Evolutionary conservation across 2,113 vertebrate genomes (phyloP), one percentile per base, ranked within the genome.

Genomic region (Setophaga coronata): DNA sequence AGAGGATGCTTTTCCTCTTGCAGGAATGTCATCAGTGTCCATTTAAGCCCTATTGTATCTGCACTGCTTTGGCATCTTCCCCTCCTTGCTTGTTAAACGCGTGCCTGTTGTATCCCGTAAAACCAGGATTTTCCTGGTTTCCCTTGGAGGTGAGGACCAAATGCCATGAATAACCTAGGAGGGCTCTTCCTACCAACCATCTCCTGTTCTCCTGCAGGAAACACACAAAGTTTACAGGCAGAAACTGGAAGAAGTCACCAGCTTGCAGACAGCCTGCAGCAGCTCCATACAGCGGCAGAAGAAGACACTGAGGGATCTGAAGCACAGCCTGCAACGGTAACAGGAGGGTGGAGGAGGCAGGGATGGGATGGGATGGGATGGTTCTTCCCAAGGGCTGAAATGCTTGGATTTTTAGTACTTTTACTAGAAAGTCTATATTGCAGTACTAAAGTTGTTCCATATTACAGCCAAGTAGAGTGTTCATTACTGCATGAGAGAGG

Each of bases 171-270:
- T 65, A n/a, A 62, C 38, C 29, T 18, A 18, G 36, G 47, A 66
- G 19, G 60, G 62, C 56, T 84, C 36, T 83, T 87, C 73, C 56
- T 81, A 69, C 36, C 43, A 6, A 15, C 9, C 6, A 2, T 72
- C 45, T 92, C 56, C 47, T 53, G n/a, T 79, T n/a, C 6, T 66
- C 76, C 61, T 60, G 18, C 79, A 99, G 99, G 99, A 99, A 97
- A 99, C 98, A 1, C 99, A 99, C 97, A 99, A 99, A 97, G 93
- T 99, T 50, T 99, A 99, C 97, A 97, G 97, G 89, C 99, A 99
- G 90, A 99, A 99, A 91, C 97, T 99, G 18, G 99, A 99, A 89
- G 99, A 99, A 91, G 98, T 99, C 85, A 99, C 98, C 3, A 98
- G 95, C 23, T 98, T 99, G 57, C 99, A 99, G 97, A 91, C 97